These are phyloP conservation scores for Cherax quadricarinatus DNA, from an alignment of 1,140 invertebrate genomes.

Conservation along the genomic window DNA sequence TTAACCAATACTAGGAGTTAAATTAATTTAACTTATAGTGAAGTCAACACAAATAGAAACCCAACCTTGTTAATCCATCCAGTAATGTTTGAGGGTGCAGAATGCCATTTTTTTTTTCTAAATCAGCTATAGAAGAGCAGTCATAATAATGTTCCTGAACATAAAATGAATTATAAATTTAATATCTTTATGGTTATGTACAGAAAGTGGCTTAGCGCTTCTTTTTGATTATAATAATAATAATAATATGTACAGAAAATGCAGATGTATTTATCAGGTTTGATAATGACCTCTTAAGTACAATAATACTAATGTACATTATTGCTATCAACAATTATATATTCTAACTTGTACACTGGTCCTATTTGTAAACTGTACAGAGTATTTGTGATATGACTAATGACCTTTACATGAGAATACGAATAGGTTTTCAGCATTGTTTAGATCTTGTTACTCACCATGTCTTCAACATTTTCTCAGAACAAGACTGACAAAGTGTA, in stretches of 20 bases:
- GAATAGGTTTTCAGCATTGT: neutral
- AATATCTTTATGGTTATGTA: neutral
- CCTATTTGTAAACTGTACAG: neutral
- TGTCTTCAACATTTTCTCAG: neutral
- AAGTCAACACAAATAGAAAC: neutral
- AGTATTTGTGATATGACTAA: neutral
- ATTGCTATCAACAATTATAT: too few relatives aligned
- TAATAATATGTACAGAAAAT: too few relatives aligned
- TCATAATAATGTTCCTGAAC: slow-evolving; percentile 16
- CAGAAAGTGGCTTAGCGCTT: too few relatives aligned
- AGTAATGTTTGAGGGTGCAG: slow-evolving; percentile 10
- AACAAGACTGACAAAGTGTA: neutral
- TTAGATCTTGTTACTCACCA: neutral
- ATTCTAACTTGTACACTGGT: neutral
- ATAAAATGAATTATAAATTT: neutral
- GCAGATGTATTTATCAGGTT: neutral
- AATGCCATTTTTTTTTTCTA: neutral
- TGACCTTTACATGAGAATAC: neutral
- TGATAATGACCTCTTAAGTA: too few relatives aligned
- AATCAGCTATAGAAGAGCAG: neutral
- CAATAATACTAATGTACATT: too few relatives aligned
- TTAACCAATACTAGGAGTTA: neutral
- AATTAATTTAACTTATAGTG: neutral
- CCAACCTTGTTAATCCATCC: neutral
- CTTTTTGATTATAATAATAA: too few relatives aligned